Percentiles rank a stretch among this genome's conserved stretches.
Conservation (phyloP, 2,113 vertebrate genomes). For the Hyaena hyaena region DNA sequence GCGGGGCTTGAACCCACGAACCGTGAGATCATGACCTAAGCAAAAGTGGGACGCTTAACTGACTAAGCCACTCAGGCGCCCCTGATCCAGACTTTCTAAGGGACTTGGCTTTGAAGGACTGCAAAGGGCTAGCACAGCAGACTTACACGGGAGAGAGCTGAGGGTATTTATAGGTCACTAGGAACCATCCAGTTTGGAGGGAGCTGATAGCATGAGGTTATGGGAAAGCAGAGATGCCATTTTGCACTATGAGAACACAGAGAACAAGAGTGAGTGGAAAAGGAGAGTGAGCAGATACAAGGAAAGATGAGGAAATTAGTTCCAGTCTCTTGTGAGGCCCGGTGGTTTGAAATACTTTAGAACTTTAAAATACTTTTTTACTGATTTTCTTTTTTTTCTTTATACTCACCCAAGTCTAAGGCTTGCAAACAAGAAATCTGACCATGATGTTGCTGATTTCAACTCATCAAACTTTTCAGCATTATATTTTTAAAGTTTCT, state of each 20-base stretch:
- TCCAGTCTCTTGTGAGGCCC: neutral
- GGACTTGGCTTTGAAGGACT: neutral
- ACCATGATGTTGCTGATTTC: neutral
- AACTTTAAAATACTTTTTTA: neutral
- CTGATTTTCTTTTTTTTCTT: neutral
- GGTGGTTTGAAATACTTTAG: neutral
- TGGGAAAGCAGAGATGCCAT: neutral
- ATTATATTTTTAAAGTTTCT: neutral
- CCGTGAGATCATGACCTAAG: too few species aligned
- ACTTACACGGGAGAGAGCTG: neutral
- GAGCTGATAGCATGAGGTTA: neutral
- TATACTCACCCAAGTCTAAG: neutral
- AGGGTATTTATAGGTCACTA: neutral
- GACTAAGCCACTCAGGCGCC: too few species aligned
- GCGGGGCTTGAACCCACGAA: too few species aligned
- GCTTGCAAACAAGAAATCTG: neutral
- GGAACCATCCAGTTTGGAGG: neutral
- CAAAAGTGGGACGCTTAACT: too few species aligned
- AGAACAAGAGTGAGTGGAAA: neutral
- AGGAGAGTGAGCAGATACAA: neutral
- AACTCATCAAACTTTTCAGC: neutral
- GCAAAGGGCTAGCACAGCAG: neutral
- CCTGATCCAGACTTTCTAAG: neutral
- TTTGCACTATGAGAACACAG: neutral
- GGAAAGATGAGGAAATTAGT: neutral